Percentiles rank a stretch among this genome's conserved stretches.
Conservation (phyloP, 2,888 invertebrate species). For the Lasioglossum figueresi region DNA sequence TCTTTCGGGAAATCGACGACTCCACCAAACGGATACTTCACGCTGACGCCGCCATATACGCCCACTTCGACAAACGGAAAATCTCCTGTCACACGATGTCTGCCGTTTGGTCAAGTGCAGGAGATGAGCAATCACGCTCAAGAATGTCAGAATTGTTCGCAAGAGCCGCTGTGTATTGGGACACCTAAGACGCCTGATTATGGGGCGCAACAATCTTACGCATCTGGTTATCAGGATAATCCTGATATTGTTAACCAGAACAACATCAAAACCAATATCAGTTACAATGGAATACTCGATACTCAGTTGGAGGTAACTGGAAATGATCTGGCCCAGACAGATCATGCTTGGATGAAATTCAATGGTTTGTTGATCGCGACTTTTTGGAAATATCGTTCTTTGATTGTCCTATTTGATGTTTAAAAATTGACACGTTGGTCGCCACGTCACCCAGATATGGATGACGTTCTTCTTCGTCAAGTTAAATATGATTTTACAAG, state of each 20-base stretch:
- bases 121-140: slow-evolving; percentile 15
- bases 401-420: too few species aligned
- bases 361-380: slow-evolving; percentile 63
- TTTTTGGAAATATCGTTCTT: too few species aligned
- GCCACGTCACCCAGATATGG: too few species aligned
- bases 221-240: slow-evolving; percentile 55
- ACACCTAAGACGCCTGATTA: slow-evolving; percentile 55
- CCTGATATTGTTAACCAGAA: slow-evolving; percentile 67
- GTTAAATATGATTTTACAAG: too few species aligned
- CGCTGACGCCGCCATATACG: slow-evolving; percentile 74
- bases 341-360: slow-evolving; percentile 80
- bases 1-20: slow-evolving; percentile 21
- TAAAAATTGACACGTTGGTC: too few species aligned
- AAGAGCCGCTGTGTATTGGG: slow-evolving; percentile 51
- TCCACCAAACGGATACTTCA: slow-evolving; percentile 25
- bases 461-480: too few species aligned
- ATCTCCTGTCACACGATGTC: slow-evolving; percentile 68
- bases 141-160: slow-evolving; percentile 55
- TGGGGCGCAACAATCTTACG: slow-evolving; percentile 54
- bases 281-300: slow-evolving; percentile 66
- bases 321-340: slow-evolving; percentile 58
- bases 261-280: slow-evolving; percentile 57
- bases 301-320: slow-evolving; percentile 63
- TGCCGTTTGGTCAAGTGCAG: slow-evolving; percentile 64
- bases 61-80: slow-evolving; percentile 72